Evolutionary conservation across 1,140 invertebrate species (phyloP), one percentile per base, ranked within the genome.

Genomic region (Hyles vespertilio): DNA sequence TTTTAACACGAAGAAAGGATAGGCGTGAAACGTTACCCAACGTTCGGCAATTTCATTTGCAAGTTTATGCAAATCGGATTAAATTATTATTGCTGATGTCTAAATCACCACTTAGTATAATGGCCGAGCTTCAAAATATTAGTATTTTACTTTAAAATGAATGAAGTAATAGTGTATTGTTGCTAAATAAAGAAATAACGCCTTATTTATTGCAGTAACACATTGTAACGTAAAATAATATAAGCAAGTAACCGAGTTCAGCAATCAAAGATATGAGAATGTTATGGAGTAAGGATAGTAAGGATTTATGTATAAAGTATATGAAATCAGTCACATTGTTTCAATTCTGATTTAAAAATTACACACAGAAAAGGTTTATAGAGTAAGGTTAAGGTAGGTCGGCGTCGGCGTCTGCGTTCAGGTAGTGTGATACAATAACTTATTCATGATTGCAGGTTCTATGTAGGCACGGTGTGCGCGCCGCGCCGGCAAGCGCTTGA

Each of bases 391-490:
- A 70, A 77, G 69, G 80, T 88, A 86, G 79, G 72, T 81, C 79
- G 75, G 86, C 83, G 85, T 88, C 84, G 76, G 77, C 48, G 62
- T 46, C 67, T 60, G 62, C 61, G 69, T 69, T 65, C 64, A 77
- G 70, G 59, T 56, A 59, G 67, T 69, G 67, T 72, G 71, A 76
- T 74, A 73, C 68, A 70, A 74, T 86, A 78, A 82, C 59, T 83
- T 81, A 85, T 88, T 84, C 82, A 87, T 82, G 74, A 63, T 71
- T 71, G 65, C 59, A 74, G 70, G 68, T 69, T 49, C 43, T 52
- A 57, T 60, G 59, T 69, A 73, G 66, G 63, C 61, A 60, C 53
- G 36, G 64, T 49, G 60, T 63, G 68, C 70, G 59, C 56, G 69
- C 68, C 8, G 57, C 22, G 59, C 65, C 64, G 57, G 62, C 65